Conservation (phyloP, 2,888 invertebrate species). For the Charanyca ferruginea region DNA sequence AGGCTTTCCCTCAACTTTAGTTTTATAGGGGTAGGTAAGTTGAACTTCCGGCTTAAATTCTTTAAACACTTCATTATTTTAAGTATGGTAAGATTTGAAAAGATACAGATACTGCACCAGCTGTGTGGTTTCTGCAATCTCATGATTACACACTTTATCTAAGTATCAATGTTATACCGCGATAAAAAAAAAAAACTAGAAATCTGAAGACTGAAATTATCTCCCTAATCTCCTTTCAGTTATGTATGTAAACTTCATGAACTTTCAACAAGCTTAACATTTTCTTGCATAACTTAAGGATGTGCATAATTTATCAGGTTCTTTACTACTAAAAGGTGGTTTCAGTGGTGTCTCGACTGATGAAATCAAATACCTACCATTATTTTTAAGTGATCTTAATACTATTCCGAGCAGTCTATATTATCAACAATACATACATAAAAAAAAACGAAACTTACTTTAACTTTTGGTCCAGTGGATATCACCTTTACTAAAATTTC, state of each 20-base stretch:
- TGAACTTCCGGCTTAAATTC: neutral
- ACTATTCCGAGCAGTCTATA: neutral
- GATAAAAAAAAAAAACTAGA: neutral
- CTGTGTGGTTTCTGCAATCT: neutral
- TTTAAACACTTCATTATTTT: no score
- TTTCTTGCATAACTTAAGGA: neutral
- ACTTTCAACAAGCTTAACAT: neutral
- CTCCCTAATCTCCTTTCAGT: neutral
- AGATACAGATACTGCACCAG: no score
- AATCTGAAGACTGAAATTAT: neutral
- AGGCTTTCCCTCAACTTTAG: slow-evolving; percentile 9
- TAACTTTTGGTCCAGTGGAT: slow-evolving; percentile 8
- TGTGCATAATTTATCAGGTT: neutral
- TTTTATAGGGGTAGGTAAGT: neutral
- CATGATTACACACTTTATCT: no score
- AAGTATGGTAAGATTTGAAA: no score
- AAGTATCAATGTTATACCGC: neutral
- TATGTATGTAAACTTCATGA: slow-evolving; percentile 1
- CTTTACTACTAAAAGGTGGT: neutral
- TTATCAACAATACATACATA: neutral
- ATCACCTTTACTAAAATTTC: slow-evolving; percentile 35
- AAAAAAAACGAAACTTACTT: slow-evolving; percentile 37
- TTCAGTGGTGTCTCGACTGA: neutral
- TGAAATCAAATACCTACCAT: neutral
- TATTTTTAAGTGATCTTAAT: neutral